Evolutionary conservation across 2,797 vertebrate genomes (phyloP).

Genomic region (Remorina albescens): DNA sequence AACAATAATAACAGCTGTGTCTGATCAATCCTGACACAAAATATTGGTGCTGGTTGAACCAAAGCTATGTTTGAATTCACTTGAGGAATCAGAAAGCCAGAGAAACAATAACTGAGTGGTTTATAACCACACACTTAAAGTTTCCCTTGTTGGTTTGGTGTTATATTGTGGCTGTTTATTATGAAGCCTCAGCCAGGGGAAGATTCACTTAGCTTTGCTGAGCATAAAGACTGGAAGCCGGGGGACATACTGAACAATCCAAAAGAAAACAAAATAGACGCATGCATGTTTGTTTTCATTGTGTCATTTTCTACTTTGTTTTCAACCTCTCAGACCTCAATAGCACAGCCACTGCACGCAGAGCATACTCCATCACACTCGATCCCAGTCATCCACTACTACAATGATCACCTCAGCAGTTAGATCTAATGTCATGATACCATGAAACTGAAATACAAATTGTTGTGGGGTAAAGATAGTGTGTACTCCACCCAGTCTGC

Average conservation of each 20-base stretch:
- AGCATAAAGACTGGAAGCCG: neutral
- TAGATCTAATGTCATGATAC: neutral
- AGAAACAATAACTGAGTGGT: neutral
- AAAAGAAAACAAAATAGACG: too few species aligned
- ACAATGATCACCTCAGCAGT: neutral
- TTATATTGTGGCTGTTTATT: neutral
- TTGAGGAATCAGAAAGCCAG: slow-evolving; percentile 2
- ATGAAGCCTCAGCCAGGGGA: neutral
- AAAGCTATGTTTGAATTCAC: slow-evolving; percentile 3
- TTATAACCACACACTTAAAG: neutral
- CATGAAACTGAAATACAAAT: neutral
- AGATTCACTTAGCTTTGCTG: neutral
- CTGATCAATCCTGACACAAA: neutral
- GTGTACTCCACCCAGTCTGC: neutral
- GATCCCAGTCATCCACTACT: too few species aligned
- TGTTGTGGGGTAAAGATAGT: neutral
- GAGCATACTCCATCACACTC: too few species aligned
- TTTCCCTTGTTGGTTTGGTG: neutral
- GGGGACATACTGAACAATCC: neutral
- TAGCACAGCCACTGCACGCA: too few species aligned
- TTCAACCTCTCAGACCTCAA: too few species aligned
- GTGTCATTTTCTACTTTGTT: neutral
- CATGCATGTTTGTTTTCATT: neutral
- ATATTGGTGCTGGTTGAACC: slow-evolving; percentile 4
- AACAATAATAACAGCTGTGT: slow-evolving; percentile 11